Conservation (phyloP, 1,140 invertebrate species). For the Brachionus rubens region DNA sequence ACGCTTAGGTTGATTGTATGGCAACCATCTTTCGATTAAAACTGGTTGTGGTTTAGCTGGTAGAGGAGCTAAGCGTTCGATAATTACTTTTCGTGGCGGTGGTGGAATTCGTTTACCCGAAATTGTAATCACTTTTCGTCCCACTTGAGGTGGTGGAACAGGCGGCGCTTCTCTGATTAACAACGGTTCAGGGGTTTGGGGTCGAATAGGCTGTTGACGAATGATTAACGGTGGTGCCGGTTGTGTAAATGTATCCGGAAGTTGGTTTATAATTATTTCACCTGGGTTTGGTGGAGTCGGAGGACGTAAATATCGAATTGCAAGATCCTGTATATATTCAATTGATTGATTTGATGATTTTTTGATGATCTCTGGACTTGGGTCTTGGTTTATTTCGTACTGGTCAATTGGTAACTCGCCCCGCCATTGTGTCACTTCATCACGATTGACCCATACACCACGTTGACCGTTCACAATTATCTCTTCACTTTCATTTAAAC, state of each 20-base stretch:
- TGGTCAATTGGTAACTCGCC: conserved; percentile 18
- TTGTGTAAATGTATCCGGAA: neutral
- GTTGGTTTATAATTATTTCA: conserved; percentile 39
- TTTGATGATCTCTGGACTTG: conserved; percentile 37
- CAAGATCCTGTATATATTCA: conserved; percentile 36
- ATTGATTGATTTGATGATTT: neutral
- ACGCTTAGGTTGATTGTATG: conserved; percentile 39
- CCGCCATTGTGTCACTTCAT: conserved; percentile 19
- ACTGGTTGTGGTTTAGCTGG: conserved; percentile 46
- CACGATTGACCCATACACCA: conserved; percentile 29
- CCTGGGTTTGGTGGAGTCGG: conserved; percentile 45
- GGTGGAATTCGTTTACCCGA: conserved; percentile 32
- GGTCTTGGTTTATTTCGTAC: conserved; percentile 38
- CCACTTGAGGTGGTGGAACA: conserved; percentile 1
- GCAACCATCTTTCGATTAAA: conserved; percentile 41
- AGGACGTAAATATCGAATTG: conserved; percentile 43
- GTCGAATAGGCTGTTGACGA: conserved; percentile 34
- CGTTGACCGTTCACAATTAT: conserved; percentile 42
- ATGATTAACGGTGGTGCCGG: conserved; percentile 44
- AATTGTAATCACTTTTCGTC: conserved; percentile 34
- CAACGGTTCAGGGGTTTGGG: conserved; percentile 18
- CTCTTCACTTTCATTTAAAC: conserved; percentile 19
- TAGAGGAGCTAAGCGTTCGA: conserved; percentile 43
- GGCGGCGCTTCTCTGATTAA: conserved; percentile 46
- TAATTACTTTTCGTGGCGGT: conserved; percentile 46